Evolutionary conservation across 2,797 vertebrate species (phyloP).

Genomic region (Phoeniculus purpureus): DNA sequence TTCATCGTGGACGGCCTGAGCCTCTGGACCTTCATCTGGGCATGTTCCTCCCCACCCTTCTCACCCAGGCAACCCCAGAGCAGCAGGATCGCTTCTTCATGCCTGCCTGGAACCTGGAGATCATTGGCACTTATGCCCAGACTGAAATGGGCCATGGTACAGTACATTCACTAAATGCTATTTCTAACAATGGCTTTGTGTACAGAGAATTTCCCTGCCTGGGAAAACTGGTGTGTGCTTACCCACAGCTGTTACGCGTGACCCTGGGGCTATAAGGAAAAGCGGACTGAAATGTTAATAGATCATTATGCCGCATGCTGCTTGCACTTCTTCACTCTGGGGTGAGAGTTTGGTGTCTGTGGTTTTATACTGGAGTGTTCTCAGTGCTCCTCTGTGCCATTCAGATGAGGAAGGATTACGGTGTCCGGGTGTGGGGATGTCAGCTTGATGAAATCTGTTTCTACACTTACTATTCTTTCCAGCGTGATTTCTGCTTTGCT

Average conservation of each 20-base stretch:
- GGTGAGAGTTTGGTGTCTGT: not conserved
- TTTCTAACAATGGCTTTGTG: conserved; percentile 40
- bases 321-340: not conserved
- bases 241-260: fast-evolving
- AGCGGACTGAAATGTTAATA: not conserved
- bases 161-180: conserved; percentile 75
- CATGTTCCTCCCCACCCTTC: conserved; percentile 98
- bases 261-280: not conserved
- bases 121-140: conserved; percentile 99
- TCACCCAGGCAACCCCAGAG: conserved; percentile 94
- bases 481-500: not conserved
- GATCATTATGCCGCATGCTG: not conserved
- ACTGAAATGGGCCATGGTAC: conserved; percentile 99
- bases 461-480: not conserved
- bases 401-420: not conserved
- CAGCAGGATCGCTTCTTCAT: conserved; percentile 98
- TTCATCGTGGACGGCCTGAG: conserved; percentile 87
- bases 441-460: not conserved
- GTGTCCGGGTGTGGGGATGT: not conserved
- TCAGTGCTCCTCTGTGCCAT: not conserved
- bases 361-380: not conserved
- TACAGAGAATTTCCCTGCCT: not conserved
- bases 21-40: conserved; percentile 97
- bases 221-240: not conserved
- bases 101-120: conserved; percentile 96